phyloP scores from a whole-genome alignment of 35 echinoderm and acorn worm species.

The Heliocidaris tuberculata region DNA sequence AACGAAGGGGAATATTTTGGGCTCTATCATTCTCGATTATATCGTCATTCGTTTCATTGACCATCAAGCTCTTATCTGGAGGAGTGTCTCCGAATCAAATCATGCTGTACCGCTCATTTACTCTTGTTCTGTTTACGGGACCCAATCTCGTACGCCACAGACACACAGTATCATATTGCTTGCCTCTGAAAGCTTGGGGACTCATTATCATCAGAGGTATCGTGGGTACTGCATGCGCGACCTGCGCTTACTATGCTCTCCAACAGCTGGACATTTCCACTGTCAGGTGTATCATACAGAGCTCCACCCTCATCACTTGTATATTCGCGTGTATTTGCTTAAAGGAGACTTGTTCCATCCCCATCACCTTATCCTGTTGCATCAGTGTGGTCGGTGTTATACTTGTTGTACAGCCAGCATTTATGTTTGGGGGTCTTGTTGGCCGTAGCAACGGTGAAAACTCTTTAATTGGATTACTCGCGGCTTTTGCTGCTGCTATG shows the following conservation, averaged over 20 bases:
- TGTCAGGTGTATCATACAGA: conserved; percentile 8
- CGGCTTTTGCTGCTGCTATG: not conserved
- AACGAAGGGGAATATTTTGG: not conserved
- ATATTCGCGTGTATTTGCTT: not conserved
- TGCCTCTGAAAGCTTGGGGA: not conserved
- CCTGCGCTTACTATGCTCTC: not conserved
- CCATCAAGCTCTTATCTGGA: not conserved
- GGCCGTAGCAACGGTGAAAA: not conserved
- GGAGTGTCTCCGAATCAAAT: not conserved
- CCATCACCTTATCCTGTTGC: not conserved
- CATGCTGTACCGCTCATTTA: not conserved
- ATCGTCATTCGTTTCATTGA: not conserved
- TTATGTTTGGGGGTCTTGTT: not conserved
- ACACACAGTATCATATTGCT: not conserved
- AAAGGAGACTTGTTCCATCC: not conserved
- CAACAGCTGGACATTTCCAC: not conserved
- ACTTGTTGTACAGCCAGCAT: not conserved
- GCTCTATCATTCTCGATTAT: not conserved
- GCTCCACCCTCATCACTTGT: not conserved
- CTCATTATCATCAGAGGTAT: not conserved
- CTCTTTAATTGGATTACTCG: not conserved
- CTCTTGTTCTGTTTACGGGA: not conserved
- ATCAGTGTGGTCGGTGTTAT: not conserved
- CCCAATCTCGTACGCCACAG: not conserved
- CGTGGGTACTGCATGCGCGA: not conserved